These are phyloP conservation scores for Eriosoma lanigerum DNA, from an alignment of 1,140 invertebrate genomes.

Conservation along the genomic window DNA sequence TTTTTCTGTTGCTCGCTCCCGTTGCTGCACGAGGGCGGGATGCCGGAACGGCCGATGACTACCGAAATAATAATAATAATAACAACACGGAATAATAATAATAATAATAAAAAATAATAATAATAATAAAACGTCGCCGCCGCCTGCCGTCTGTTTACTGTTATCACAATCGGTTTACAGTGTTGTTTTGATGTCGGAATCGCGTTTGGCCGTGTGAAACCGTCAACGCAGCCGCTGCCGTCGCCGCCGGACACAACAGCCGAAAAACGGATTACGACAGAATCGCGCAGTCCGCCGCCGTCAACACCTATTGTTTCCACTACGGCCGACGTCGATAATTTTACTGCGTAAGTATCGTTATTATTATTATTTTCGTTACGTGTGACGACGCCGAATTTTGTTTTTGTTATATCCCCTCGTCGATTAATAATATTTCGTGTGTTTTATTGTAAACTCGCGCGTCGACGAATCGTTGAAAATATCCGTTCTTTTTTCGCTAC, in stretches of 20 bases:
- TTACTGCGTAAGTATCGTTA: constrained; percentile 6
- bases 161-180: constrained; percentile 47
- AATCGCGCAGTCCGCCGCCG: background rate
- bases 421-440: background rate
- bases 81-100: background rate
- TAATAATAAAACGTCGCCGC: background rate
- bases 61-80: background rate
- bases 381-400: too few relatives aligned
- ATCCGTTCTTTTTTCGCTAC: background rate
- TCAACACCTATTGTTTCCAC: background rate
- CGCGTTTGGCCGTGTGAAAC: constrained; percentile 36
- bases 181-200: constrained; percentile 48
- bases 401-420: background rate
- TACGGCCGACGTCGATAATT: background rate
- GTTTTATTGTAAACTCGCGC: too few relatives aligned
- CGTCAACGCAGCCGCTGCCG: background rate
- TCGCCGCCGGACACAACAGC: constrained; percentile 6
- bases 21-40: background rate
- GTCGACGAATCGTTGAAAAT: too few relatives aligned
- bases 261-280: constrained; percentile 30
- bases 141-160: background rate
- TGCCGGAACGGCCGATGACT: constrained; percentile 23
- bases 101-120: background rate
- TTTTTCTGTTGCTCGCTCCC: background rate
- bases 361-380: background rate